phyloP scores from a whole-genome alignment of 30 jellyfish, hydroid and myxozoan species.

The Cassiopea andromeda region DNA sequence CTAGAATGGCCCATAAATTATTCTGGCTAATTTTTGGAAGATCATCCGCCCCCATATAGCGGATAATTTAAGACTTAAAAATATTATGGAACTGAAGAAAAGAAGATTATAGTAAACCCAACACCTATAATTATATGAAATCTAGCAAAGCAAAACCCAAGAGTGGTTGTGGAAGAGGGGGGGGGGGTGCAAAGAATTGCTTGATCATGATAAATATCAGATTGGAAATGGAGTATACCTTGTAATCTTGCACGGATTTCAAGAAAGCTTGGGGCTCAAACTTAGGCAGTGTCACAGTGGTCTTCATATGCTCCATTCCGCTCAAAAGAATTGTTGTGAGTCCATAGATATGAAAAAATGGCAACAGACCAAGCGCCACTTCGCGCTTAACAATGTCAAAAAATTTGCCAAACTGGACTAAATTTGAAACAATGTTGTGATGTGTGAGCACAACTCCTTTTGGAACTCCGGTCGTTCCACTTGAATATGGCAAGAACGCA shows the following conservation, averaged over 20 bases:
- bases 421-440: conserved; percentile 61
- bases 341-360: conserved; percentile 87
- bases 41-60: no score
- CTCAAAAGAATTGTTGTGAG: conserved; percentile 41
- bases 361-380: conserved; percentile 58
- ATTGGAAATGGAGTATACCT: conserved; percentile 35
- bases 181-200: no score
- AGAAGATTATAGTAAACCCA: no score
- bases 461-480: conserved; percentile 97
- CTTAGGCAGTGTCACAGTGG: conserved; percentile 65
- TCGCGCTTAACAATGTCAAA: conserved; percentile 43
- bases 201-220: no score
- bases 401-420: conserved; percentile 46
- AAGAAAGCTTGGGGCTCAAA: conserved; percentile 85
- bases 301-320: conserved; percentile 50
- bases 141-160: no score
- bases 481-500: conserved; percentile 84
- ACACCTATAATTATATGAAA: no score
- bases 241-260: conserved; percentile 50
- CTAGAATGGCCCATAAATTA: no score
- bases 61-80: no score
- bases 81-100: no score
- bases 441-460: conserved; percentile 94
- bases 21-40: no score
- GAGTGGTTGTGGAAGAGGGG: no score